Evolutionary conservation across 2,113 vertebrate genomes (phyloP), one percentile per base, ranked within the genome.

Genomic region (Paradoxurus hermaphroditus): DNA sequence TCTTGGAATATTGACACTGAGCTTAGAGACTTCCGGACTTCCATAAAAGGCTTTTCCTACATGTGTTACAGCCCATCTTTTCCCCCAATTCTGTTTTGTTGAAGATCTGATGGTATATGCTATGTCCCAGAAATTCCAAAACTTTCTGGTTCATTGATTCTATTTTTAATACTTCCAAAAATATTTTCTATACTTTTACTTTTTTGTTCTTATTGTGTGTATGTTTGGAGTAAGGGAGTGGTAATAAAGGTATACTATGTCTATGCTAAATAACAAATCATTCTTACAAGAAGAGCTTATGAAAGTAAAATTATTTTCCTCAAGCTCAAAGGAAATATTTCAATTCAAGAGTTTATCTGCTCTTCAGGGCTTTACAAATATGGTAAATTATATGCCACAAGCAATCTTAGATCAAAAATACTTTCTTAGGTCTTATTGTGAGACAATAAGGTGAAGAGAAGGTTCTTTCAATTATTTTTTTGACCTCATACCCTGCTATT

Each of bases 401-500:
- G 56, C 25, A 70, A 78, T 53, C 65, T 90, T 92, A 25, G 21
- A 39, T n/a, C 8, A 15, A 51, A 90, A 51, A 93, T 92, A 91
- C 93, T 93, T 93, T 94, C 39, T 95, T 79, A 90, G 14, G 34
- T 84, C 49, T 88, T 96, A 63, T 77, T 44, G 59, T 51, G 84
- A 95, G 70, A 93, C 39, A 91, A 36, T 95, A 91, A 96, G 70
- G 75, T 95, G 41, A 97, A 78, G 34, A 86, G 63, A 92, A 97
- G n/a, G 56, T 92, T 83, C 29, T 70, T 97, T 95, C 25, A 77
- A 44, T 93, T 96, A 41, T 73, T 83, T 83, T 96, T 70, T 95
- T 93, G 86, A 97, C 73, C 79, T 96, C 94, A 83, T 72, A 90
- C 29, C n/a, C 92, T 94, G 59, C 67, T 96, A 90, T 94, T 91